phyloP scores from a whole-genome alignment of 2,888 invertebrate genomes.

The Lacanobia oleracea region DNA sequence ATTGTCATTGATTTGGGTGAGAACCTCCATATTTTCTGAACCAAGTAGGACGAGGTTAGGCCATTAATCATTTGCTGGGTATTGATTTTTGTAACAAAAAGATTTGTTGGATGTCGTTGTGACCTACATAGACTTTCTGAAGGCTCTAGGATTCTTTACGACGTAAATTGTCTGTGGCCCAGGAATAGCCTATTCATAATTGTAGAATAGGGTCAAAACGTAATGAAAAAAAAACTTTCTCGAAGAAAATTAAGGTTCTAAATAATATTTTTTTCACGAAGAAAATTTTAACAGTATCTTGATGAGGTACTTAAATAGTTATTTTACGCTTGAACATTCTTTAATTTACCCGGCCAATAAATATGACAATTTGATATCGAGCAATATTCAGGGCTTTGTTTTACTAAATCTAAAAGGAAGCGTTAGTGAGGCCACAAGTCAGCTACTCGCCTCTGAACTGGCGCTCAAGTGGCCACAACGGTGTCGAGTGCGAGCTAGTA shows the following conservation, averaged over 20 bases:
- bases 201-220: neutral
- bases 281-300: neutral
- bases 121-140: conserved; percentile 33
- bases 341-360: neutral
- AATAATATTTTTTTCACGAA: neutral
- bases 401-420: conserved; percentile 28
- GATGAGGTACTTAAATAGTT: too few relatives aligned
- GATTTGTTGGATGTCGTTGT: conserved; percentile 14
- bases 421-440: conserved; percentile 37
- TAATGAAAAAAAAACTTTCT: neutral
- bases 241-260: neutral
- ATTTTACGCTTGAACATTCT: too few relatives aligned
- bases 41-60: conserved; percentile 34
- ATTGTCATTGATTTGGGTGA: conserved; percentile 21
- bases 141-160: conserved; percentile 7
- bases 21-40: conserved; percentile 26
- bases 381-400: conserved; percentile 11
- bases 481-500: conserved; percentile 62
- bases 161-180: conserved; percentile 8
- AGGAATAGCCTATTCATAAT: conserved; percentile 1
- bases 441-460: conserved; percentile 40
- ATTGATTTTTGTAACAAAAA: conserved; percentile 43
- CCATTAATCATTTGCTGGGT: conserved; percentile 43
- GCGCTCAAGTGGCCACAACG: conserved; percentile 58
- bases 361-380: conserved; percentile 6